Base-by-base conservation (phyloP, 2,888 invertebrate genomes). In the Cryptosula pallasiana region DNA sequence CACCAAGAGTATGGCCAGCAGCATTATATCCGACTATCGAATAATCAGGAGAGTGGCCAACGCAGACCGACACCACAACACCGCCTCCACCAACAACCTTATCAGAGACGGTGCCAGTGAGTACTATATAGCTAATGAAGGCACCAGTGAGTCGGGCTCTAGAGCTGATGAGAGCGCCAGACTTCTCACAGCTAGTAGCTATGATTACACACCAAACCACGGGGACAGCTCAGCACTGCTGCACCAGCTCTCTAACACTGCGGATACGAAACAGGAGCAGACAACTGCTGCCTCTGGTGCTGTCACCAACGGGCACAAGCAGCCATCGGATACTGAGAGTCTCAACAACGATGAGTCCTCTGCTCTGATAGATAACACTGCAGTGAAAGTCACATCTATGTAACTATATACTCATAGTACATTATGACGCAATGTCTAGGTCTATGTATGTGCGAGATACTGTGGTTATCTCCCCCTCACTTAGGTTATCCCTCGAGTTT, bases 1-100 rank as follows among this genome's bases (percentile, higher is more conserved):
- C 25, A n/a, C 57, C 5, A 9, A 23, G 23, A 57, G 57, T 57
- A 57, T 57, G 57, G 57, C 57, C 57, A 57, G 57, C 23, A 57
- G 57, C 25, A 23, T 57, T n/a, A 23, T 57, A 23, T 57, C 57
- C 16, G 57, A 57, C 57, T 57, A n/a, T 23, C 5, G 57, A 23
- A 13, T 57, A n/a, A 23, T 23, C 20, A 13, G 25, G n/a, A 13
- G 23, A 23, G n/a, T 23, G n/a, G 23, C 23, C 5, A 57, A 57
- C 25, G 20, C 23, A 23, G 57, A 57, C 5, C 5, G n/a, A 23
- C 23, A 57, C 57, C 16, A 57, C n/a, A 57, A 57, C 57, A 57
- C 57, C 16, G 57, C 57, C 16, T 57, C 57, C 5, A 57, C 57
- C 25, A 57, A 57, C 25, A 57, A 57, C 57, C 25, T 57, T 5